These are phyloP conservation scores for Reticulitermes lucifugus DNA, from an alignment of 2,888 invertebrate species.

Conservation along the genomic window DNA sequence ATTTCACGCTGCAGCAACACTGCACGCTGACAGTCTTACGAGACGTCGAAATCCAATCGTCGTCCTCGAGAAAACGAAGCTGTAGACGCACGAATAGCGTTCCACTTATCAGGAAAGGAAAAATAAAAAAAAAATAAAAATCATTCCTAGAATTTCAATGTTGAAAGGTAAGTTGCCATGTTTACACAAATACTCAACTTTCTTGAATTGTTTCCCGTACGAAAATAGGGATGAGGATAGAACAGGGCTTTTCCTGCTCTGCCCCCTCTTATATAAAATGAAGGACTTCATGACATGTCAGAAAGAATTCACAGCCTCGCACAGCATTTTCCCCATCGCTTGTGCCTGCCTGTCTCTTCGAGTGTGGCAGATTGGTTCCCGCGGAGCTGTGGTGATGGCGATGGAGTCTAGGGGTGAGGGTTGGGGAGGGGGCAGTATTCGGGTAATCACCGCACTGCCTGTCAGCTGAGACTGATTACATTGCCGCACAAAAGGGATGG, in stretches of 20 bases:
- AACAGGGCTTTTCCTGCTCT: not conserved
- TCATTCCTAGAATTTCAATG: conserved; percentile 14
- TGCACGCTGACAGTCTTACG: not conserved
- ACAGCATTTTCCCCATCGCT: not conserved
- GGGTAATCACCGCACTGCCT: conserved; percentile 31
- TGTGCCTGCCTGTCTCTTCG: not conserved
- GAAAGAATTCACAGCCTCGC: not conserved
- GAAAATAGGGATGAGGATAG: not conserved
- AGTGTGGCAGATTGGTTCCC: conserved; percentile 14
- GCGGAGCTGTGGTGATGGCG: not conserved
- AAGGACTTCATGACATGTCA: not conserved
- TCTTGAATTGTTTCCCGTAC: not conserved
- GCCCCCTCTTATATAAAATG: not conserved
- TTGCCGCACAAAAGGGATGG: conserved; percentile 38
- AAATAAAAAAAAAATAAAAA: not conserved
- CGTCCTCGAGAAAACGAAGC: not conserved
- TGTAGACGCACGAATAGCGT: not conserved
- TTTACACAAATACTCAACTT: conserved; percentile 9
- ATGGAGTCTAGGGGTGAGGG: not conserved
- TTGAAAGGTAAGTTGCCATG: conserved; percentile 10
- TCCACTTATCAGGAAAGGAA: conserved; percentile 6
- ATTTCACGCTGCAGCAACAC: not conserved
- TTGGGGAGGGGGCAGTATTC: not conserved
- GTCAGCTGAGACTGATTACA: conserved; percentile 38
- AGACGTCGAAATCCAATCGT: not conserved